Percentiles rank a stretch among this genome's conserved stretches.
Evolutionary conservation across 2,113 vertebrate species (phyloP).

Genomic region (Neopipo cinnamomea): DNA sequence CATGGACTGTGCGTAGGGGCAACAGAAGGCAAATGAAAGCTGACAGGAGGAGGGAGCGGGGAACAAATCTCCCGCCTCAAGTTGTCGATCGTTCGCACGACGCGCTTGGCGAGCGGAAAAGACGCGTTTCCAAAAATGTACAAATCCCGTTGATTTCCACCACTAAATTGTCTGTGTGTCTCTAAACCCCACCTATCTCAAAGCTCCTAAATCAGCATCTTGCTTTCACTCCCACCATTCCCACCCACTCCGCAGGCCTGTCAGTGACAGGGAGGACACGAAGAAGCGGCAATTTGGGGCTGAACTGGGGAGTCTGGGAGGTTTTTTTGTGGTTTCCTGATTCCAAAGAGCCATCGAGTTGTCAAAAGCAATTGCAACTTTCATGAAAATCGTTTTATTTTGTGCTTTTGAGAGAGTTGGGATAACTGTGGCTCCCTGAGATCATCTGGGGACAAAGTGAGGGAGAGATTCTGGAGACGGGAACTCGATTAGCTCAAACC

Average conservation of each 20-base stretch:
- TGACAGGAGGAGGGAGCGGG: neutral
- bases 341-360: neutral
- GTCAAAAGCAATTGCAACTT: neutral
- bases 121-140: neutral
- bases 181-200: neutral
- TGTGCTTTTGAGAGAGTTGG: neutral
- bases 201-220: neutral
- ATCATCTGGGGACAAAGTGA: neutral
- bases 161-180: neutral
- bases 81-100: neutral
- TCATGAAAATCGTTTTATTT: neutral
- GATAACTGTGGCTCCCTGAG: neutral
- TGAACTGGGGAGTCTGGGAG: neutral
- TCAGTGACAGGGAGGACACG: neutral
- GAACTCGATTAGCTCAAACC: neutral
- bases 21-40: constrained; percentile 23
- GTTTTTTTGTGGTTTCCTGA: neutral
- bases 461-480: neutral
- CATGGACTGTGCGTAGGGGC: neutral
- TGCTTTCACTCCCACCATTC: neutral
- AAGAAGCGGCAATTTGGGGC: neutral
- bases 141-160: neutral
- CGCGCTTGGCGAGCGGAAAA: neutral
- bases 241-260: neutral
- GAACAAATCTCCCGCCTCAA: neutral